Percentiles rank a stretch among this genome's conserved stretches.
Evolutionary conservation across 2,888 invertebrate genomes (phyloP).

Genomic region (Pseudococcus jackbeardsleyi): DNA sequence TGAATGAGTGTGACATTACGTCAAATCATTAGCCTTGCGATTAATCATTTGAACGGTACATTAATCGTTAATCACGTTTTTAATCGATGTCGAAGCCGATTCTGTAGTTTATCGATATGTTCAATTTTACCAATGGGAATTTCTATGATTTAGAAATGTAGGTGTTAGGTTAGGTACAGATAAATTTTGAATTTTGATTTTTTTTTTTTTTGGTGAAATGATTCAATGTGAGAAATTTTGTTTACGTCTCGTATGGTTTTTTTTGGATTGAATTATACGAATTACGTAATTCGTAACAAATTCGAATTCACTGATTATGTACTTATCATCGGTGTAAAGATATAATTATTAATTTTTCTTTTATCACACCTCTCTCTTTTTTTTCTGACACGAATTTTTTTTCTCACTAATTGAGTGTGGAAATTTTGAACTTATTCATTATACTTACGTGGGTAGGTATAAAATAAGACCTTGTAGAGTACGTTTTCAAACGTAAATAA

Average conservation of each 20-base stretch:
- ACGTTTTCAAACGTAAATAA: not conserved
- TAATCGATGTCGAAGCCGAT: not conserved
- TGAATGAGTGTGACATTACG: constrained; percentile 4
- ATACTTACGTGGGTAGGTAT: too few relatives aligned
- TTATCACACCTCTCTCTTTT: not conserved
- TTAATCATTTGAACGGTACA: constrained; percentile 5
- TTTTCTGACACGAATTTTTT: not conserved
- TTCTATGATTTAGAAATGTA: not conserved
- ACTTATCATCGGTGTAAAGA: not conserved
- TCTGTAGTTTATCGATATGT: not conserved
- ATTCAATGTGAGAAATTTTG: not conserved
- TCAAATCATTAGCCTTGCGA: constrained; percentile 4
- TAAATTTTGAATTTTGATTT: not conserved
- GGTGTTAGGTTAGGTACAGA: not conserved
- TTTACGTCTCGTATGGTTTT: not conserved
- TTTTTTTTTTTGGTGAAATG: not conserved
- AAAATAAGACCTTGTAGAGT: not conserved
- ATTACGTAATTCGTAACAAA: not conserved
- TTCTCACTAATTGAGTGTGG: constrained; percentile 2
- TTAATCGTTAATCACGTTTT: not conserved
- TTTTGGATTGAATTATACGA: not conserved
- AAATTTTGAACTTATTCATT: constrained; percentile 40
- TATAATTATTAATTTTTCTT: not conserved
- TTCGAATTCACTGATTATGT: not conserved
- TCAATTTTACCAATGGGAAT: not conserved